phyloP scores from a whole-genome alignment of 2,113 vertebrate genomes.

The Sorex fumeus region DNA sequence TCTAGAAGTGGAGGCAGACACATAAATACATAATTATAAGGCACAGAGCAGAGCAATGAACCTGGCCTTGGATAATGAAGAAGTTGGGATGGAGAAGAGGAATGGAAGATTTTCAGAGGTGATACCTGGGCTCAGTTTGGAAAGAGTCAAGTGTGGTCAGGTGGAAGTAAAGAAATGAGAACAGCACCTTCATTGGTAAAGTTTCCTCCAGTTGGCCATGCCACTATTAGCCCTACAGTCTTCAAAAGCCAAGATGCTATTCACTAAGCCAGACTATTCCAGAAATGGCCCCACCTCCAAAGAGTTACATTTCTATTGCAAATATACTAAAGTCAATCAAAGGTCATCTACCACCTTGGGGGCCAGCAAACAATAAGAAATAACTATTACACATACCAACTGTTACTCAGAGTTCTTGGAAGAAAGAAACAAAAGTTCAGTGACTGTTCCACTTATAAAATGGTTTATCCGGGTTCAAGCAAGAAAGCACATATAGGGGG shows the following conservation, averaged over 20 bases:
- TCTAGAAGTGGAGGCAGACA: background rate
- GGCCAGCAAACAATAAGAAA: background rate
- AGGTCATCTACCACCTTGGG: background rate
- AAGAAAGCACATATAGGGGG: background rate
- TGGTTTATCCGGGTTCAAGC: background rate
- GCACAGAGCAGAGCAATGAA: background rate
- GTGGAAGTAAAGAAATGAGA: background rate
- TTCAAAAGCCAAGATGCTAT: background rate
- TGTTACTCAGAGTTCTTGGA: background rate
- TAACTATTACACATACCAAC: background rate
- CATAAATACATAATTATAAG: background rate
- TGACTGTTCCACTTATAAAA: background rate
- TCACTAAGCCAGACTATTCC: background rate
- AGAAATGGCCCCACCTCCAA: background rate
- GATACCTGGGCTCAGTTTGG: background rate
- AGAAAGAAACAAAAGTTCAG: background rate
- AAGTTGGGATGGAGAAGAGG: background rate
- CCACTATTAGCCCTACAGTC: background rate
- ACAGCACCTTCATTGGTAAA: background rate
- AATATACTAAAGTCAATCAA: background rate
- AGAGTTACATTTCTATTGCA: background rate
- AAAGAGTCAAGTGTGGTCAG: background rate
- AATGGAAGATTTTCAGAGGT: background rate
- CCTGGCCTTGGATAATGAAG: background rate
- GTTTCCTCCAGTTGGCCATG: conserved; percentile 38